phyloP scores from a whole-genome alignment of 2,888 invertebrate genomes.

The Eilema caniola region DNA sequence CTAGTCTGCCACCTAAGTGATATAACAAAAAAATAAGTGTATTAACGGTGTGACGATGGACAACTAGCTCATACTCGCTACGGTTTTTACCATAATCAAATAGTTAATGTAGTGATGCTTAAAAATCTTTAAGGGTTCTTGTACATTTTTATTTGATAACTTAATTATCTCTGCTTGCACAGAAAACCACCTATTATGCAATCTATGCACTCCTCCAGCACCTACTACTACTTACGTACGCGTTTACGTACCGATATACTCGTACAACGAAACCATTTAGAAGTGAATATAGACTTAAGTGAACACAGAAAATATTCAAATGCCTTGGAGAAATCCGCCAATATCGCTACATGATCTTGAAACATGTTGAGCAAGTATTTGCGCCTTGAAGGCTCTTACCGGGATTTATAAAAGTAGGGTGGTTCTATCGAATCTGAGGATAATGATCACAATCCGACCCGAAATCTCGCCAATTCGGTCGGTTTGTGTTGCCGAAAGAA shows the following conservation, averaged over 20 bases:
- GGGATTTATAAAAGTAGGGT: slow-evolving; percentile 69
- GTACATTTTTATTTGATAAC: too few species aligned
- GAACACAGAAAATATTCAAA: slow-evolving; percentile 65
- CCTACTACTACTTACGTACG: background rate
- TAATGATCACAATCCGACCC: slow-evolving; percentile 73
- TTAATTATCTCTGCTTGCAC: too few species aligned
- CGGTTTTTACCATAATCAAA: too few species aligned
- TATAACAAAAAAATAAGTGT: too few species aligned
- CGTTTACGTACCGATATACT: background rate
- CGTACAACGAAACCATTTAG: background rate
- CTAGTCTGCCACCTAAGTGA: too few species aligned
- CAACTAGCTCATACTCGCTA: too few species aligned
- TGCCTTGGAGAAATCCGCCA: slow-evolving; percentile 54
- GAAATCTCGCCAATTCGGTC: slow-evolving; percentile 61
- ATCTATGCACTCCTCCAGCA: too few species aligned
- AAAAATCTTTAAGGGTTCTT: too few species aligned
- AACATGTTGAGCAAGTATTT: slow-evolving; percentile 67
- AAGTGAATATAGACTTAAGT: slow-evolving; percentile 41
- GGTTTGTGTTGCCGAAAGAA: slow-evolving; percentile 51
- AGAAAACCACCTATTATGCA: too few species aligned
- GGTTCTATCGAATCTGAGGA: slow-evolving; percentile 69
- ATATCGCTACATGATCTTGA: slow-evolving; percentile 59
- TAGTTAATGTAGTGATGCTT: too few species aligned
- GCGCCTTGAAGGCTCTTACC: slow-evolving; percentile 64
- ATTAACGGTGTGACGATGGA: too few species aligned